Percentiles rank a stretch among this genome's conserved stretches.
Conservation (phyloP, 2,888 invertebrate species). For the Volucella zonaria region DNA sequence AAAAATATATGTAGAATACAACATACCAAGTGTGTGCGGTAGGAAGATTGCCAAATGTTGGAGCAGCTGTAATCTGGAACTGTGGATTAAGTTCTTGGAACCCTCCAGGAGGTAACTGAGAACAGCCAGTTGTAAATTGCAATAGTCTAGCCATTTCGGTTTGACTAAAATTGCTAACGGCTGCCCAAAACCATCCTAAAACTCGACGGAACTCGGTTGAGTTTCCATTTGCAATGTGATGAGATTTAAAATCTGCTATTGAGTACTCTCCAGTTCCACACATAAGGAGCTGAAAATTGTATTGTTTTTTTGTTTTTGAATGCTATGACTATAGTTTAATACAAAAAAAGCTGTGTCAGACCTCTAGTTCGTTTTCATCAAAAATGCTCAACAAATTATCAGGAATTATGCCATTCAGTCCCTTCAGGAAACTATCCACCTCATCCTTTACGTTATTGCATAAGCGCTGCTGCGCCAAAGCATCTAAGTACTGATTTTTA, state of each 20-base stretch:
- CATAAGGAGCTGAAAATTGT: slow-evolving; percentile 88
- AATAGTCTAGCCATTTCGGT: slow-evolving; percentile 96
- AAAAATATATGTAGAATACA: not conserved
- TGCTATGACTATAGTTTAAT: not conserved
- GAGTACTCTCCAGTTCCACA: slow-evolving; percentile 97
- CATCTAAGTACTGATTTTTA: slow-evolving; percentile 90
- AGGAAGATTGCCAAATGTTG: slow-evolving; percentile 94
- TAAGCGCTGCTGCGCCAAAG: slow-evolving; percentile 93
- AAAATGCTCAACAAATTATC: slow-evolving; percentile 96
- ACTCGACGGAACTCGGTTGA: slow-evolving; percentile 92
- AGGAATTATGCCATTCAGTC: slow-evolving; percentile 94
- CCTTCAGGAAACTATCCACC: slow-evolving; percentile 94
- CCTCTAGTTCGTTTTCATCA: slow-evolving; percentile 98
- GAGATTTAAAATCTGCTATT: slow-evolving; percentile 93
- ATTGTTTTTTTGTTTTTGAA: not conserved
- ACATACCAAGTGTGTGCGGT: slow-evolving; percentile 95
- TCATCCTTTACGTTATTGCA: slow-evolving; percentile 92
- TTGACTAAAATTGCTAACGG: slow-evolving; percentile 93
- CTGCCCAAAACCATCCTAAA: slow-evolving; percentile 95
- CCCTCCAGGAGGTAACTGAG: slow-evolving; percentile 95
- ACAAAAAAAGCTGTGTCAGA: slow-evolving; percentile 79
- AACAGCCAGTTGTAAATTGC: slow-evolving; percentile 96
- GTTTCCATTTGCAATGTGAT: slow-evolving; percentile 92
- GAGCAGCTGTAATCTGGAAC: slow-evolving; percentile 95
- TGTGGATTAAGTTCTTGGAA: slow-evolving; percentile 94